Evolutionary conservation across 2,797 vertebrate species (phyloP), one percentile per base, ranked within the genome.

Genomic region (Leontopithecus rosalia): DNA sequence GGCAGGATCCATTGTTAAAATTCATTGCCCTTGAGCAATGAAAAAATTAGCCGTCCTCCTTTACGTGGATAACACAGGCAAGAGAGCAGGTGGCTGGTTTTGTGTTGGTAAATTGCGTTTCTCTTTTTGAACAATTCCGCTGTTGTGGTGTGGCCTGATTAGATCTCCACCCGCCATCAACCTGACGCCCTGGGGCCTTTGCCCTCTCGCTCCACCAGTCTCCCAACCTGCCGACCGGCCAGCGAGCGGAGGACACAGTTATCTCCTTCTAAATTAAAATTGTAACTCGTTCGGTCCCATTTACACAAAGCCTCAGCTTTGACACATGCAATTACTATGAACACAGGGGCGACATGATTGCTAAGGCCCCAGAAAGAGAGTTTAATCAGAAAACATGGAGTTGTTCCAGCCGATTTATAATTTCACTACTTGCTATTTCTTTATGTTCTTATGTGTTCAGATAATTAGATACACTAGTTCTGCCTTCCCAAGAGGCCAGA

Each of bases 81-180:
- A 98, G 99, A 99, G 98, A 98, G 98, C 99, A 99, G 97, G 99
- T 99, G 99, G 99, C 98, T 98, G 98, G 99, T 98, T 99, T 99
- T 98, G 99, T 99, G 99, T 99, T 99, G 99, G 99, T 99, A 99
- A 99, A 99, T 99, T 99, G 99, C 99, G 99, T 99, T 99, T 98
- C 98, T 98, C 98, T 99, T 99, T 99, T 99, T 99, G 98, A 99
- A 99, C 99, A 99, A 99, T 98, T 98, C 98, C 95, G 39, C 84
- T 97, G 98, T 98, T 97, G 97, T 98, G 98, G 99, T 97, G 98
- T 95, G 98, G 97, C 98, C 98, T 98, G 98, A 99, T 98, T 98
- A 98, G 98, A 98, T 98, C 98, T 98, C 95, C 79, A 97, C 97
- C 98, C 96, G 98, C 98, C 98, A 99, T 99, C 99, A 99, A 99